Percentiles rank a stretch among this genome's conserved stretches.
These are phyloP conservation scores for Ylistrum balloti DNA, from an alignment of 1,140 invertebrate genomes.

Conservation along the genomic window DNA sequence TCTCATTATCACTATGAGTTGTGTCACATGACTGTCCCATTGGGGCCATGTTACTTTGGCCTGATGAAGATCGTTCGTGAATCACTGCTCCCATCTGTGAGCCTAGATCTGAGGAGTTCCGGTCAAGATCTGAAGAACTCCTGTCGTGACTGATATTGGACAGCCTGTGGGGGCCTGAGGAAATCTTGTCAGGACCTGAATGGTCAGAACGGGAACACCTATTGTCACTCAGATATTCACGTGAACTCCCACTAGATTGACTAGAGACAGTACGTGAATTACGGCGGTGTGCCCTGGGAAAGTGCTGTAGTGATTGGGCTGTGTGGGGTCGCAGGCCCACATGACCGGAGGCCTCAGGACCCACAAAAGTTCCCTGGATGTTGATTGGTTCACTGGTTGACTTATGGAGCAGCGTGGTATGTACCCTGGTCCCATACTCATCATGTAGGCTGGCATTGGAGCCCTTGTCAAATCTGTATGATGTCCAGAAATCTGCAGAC, in stretches of 20 bases:
- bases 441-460: constrained; percentile 54
- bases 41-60: neutral
- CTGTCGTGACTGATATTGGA: neutral
- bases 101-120: neutral
- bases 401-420: constrained; percentile 83
- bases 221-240: neutral
- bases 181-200: neutral
- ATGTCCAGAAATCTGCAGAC: constrained; percentile 92
- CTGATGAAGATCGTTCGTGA: neutral
- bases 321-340: constrained; percentile 50
- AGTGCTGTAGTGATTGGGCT: constrained; percentile 56
- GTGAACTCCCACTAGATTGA: constrained; percentile 15
- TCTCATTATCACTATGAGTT: constrained; percentile 17
- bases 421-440: constrained; percentile 85
- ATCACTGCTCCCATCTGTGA: neutral
- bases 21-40: neutral
- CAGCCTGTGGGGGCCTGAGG: neutral
- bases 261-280: constrained; percentile 21
- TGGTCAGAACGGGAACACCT: neutral
- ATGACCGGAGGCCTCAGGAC: constrained; percentile 47
- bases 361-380: constrained; percentile 57
- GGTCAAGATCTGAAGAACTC: neutral
- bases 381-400: constrained; percentile 79
- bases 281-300: neutral
- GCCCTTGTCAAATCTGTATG: constrained; percentile 84